Evolutionary conservation across 2,113 vertebrate species (phyloP).

Genomic region (Alethe diademata): DNA sequence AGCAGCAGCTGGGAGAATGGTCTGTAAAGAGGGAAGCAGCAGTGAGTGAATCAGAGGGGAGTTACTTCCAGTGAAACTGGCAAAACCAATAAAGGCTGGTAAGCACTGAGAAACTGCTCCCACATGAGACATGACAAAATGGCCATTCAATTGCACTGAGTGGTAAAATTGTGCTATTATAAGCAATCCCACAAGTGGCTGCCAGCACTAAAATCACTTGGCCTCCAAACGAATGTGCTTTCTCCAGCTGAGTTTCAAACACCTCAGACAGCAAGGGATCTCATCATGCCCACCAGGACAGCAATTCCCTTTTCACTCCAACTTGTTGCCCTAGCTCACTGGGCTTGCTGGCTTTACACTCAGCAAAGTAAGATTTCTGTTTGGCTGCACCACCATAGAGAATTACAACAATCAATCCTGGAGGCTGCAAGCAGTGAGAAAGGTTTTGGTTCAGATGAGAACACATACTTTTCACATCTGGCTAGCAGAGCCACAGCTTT

Average conservation of each 20-base stretch:
- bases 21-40: slow-evolving; percentile 71
- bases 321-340: neutral
- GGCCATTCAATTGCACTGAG: neutral
- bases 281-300: neutral
- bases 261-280: neutral
- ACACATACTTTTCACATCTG: neutral
- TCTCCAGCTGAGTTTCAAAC: neutral
- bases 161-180: neutral
- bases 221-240: slow-evolving; percentile 73
- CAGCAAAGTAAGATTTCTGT: slow-evolving; percentile 19
- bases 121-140: neutral
- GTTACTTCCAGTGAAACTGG: neutral
- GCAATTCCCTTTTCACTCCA: neutral
- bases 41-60: neutral
- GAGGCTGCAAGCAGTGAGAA: neutral
- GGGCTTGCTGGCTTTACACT: neutral
- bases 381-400: neutral
- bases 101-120: neutral
- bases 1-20: slow-evolving; percentile 97
- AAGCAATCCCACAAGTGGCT: neutral
- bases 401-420: neutral
- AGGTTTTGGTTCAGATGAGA: neutral
- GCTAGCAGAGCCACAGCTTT: neutral
- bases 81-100: neutral
- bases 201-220: neutral